These are phyloP conservation scores for Vesta saturnalis DNA, from an alignment of 2,888 invertebrate genomes.

Conservation along the genomic window DNA sequence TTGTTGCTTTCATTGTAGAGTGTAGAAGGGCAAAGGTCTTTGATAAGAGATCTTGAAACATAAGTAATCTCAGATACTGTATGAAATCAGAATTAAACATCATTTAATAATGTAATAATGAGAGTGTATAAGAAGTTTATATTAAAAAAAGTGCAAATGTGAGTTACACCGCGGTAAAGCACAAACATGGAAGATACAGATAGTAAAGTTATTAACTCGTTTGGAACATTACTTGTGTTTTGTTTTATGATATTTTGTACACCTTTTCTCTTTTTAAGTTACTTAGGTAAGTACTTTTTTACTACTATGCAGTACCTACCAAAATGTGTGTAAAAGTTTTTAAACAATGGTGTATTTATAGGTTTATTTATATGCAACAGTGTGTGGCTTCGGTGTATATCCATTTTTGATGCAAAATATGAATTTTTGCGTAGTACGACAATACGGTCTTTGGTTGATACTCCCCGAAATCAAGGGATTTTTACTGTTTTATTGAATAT, in stretches of 20 bases:
- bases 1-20: neutral
- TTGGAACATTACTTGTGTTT: constrained; percentile 48
- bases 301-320: neutral
- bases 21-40: constrained; percentile 1
- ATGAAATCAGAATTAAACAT: neutral
- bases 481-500: constrained; percentile 75
- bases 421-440: constrained; percentile 58
- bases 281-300: constrained; percentile 49
- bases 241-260: constrained; percentile 45
- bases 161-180: no score
- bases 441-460: constrained; percentile 75
- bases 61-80: neutral
- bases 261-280: constrained; percentile 50
- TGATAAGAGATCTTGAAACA: constrained; percentile 1
- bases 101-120: neutral
- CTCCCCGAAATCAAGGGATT: constrained; percentile 77
- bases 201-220: constrained; percentile 7
- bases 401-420: constrained; percentile 56
- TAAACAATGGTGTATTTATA: constrained; percentile 41
- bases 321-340: neutral
- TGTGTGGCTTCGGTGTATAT: constrained; percentile 55
- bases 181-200: constrained; percentile 17
- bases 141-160: constrained; percentile 2
- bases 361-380: constrained; percentile 51
- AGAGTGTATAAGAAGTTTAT: neutral